Base-by-base conservation (phyloP, 1,140 invertebrate species). In the Cydia pomonella region DNA sequence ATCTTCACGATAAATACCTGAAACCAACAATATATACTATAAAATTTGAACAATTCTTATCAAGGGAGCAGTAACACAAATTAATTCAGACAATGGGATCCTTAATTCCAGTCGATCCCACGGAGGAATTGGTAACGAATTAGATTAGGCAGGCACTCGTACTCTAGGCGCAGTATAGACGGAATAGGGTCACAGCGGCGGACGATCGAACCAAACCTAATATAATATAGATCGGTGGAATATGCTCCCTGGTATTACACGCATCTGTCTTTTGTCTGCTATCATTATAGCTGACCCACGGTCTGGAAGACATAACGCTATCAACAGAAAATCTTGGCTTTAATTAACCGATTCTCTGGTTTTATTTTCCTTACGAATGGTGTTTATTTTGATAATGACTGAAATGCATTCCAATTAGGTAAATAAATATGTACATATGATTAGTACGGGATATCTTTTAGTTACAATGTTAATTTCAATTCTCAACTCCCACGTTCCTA, bases 1-100 rank as follows among this genome's bases (percentile, higher is more conserved):
- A 80, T 81, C 81, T 77, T 80, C 59, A 80, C 80, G 73, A 78
- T 80, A 78, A 77, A 74, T 81, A 80, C 80, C 77, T 76, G 76
- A 25, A 78, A 82, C 50, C 21, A 79, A 75, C n/a, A 77, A 71
- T 74, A 23, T 73, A 10, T 25, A 73, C 59, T 38, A 74, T 27
- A 27, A 72, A 62, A 76, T 74, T 21, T 41, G 41, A 23, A 59
- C 18, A 23, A 2, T 44, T 29, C 10, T n/a, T 72, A 44, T 47
- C 33, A 44, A 72, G 33, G 29, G 18, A 72, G 23, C 13, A 21
- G 33, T 44, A 23, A 44, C 69, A 21, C 27, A 41, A 29, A 73
- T 73, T 47, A 73, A 73, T 73, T 47, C 41, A 3, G 27, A 69
- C 25, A 73, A 41, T 73, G 47, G 21, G 16, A 47, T 73, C 38